Percentiles rank a stretch among this genome's conserved stretches.
Evolutionary conservation across 2,888 invertebrate genomes (phyloP).

Genomic region (Habrosyne pyritoides): DNA sequence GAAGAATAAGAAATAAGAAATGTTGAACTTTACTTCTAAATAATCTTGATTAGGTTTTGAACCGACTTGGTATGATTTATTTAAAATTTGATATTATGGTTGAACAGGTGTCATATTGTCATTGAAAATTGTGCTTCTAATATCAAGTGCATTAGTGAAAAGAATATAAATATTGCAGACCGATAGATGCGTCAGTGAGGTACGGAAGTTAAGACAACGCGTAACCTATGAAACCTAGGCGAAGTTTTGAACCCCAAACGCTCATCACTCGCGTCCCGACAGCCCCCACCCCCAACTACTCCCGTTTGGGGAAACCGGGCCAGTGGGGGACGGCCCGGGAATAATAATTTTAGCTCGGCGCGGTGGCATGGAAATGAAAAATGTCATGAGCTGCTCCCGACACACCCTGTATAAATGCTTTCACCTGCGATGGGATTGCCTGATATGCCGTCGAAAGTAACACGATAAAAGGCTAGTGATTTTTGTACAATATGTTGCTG

Average conservation of each 20-base stretch:
- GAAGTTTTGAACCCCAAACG: slow-evolving; percentile 15
- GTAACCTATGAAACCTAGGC: not conserved
- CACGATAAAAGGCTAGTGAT: not conserved
- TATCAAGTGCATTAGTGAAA: not conserved
- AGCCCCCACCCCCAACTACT: slow-evolving; percentile 28
- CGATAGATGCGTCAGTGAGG: not conserved
- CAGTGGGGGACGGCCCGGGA: slow-evolving; percentile 45
- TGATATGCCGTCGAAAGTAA: slow-evolving; percentile 20
- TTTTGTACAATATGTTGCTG: not conserved
- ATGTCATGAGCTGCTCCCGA: slow-evolving; percentile 46
- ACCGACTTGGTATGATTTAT: too few relatives aligned
- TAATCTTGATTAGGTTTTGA: too few relatives aligned
- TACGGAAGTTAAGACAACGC: not conserved
- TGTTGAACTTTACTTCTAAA: too few relatives aligned
- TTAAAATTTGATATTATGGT: too few relatives aligned
- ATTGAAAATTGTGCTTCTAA: not conserved
- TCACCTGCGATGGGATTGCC: slow-evolving; percentile 36
- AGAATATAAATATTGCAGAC: too few relatives aligned
- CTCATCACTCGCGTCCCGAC: slow-evolving; percentile 37
- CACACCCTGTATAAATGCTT: slow-evolving; percentile 34
- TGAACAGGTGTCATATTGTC: too few relatives aligned
- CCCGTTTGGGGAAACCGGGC: slow-evolving; percentile 41
- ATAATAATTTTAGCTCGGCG: slow-evolving; percentile 61
- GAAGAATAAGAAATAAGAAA: too few relatives aligned
- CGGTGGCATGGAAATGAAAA: slow-evolving; percentile 61